These are phyloP conservation scores for Zaprionus africanus DNA, from an alignment of 1,140 invertebrate genomes.

Conservation along the genomic window DNA sequence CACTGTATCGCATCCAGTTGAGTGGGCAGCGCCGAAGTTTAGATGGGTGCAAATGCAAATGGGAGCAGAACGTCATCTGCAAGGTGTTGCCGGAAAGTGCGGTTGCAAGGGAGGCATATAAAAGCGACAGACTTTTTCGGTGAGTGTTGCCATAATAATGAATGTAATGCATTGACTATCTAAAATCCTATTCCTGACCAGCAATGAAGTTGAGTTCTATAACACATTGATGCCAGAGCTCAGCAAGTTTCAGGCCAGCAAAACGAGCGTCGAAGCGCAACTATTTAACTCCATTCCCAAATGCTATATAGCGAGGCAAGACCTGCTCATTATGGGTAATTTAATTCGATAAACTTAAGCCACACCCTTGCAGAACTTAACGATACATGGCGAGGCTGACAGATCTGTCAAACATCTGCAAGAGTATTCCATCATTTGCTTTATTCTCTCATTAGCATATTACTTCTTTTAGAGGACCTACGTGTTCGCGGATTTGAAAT, in stretches of 20 bases:
- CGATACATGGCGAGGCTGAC: no score
- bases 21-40: constrained; percentile 85
- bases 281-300: constrained; percentile 88
- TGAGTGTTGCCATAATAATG: constrained; percentile 34
- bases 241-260: constrained; percentile 86
- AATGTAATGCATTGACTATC: background rate
- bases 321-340: constrained; percentile 87
- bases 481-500: constrained; percentile 87
- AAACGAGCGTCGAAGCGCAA: constrained; percentile 61
- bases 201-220: constrained; percentile 90
- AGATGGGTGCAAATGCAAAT: constrained; percentile 84
- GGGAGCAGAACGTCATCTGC: constrained; percentile 88
- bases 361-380: background rate
- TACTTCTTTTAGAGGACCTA: constrained; percentile 84
- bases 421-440: background rate
- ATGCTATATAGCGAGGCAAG: constrained; percentile 87
- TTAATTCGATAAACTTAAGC: constrained; percentile 42
- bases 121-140: constrained; percentile 88
- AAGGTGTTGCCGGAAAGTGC: constrained; percentile 88
- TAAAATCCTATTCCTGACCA: constrained; percentile 37
- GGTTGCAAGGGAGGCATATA: constrained; percentile 87
- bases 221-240: constrained; percentile 88
- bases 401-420: background rate
- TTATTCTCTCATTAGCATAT: background rate
- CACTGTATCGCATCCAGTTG: constrained; percentile 88